Conservation (phyloP, 2,113 vertebrate genomes). For the Hemibates koningsi region DNA sequence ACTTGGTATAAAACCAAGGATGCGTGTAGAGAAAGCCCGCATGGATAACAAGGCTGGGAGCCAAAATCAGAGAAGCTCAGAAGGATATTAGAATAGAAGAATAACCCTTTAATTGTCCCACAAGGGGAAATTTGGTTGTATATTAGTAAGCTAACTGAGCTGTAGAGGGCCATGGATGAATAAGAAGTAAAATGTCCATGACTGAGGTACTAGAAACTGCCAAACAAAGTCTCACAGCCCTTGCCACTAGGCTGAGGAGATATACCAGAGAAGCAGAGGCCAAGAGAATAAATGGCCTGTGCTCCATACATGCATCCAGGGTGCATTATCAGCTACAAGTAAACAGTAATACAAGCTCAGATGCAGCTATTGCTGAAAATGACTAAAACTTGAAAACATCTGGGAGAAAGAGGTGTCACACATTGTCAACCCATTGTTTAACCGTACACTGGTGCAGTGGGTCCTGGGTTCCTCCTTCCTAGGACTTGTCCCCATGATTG, state of each 20-base stretch:
- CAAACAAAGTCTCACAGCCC: not conserved
- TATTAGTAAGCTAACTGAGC: not conserved
- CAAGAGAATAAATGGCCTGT: not conserved
- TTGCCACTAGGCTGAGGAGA: not conserved
- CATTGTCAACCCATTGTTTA: not conserved
- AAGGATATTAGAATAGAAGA: not conserved
- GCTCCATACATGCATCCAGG: not conserved
- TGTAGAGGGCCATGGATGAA: not conserved
- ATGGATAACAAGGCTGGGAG: not conserved
- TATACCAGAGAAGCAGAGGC: not conserved
- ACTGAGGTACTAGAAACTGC: not conserved
- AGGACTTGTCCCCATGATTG: not conserved
- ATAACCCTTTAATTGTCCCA: not conserved
- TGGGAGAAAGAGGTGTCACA: not conserved
- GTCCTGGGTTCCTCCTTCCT: not conserved
- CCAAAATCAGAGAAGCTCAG: not conserved
- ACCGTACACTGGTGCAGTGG: not conserved
- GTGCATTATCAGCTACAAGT: not conserved
- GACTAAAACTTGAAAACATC: not conserved
- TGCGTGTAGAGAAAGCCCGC: not conserved
- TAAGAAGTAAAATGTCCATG: not conserved
- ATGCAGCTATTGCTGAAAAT: not conserved
- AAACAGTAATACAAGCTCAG: not conserved
- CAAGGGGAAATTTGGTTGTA: not conserved
- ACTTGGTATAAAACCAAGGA: not conserved